These are phyloP conservation scores for Odobenus rosmarus DNA, from an alignment of 2,113 vertebrate species.

Conservation along the genomic window DNA sequence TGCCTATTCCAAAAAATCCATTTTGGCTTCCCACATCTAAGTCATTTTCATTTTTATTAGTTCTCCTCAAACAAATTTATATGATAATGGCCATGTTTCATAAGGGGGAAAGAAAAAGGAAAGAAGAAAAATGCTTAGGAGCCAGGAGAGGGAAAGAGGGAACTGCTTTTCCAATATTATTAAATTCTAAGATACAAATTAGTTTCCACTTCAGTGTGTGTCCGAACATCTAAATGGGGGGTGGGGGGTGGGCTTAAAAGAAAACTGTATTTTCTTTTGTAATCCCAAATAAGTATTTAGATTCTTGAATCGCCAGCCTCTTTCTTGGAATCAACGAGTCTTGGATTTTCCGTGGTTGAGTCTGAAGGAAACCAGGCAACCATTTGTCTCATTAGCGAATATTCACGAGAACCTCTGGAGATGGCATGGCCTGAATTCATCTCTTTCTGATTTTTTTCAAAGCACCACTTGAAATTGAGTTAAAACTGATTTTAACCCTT, in stretches of 20 bases:
- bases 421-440: not conserved
- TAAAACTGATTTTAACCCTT: not conserved
- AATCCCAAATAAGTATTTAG: conserved; percentile 8
- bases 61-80: conserved; percentile 62
- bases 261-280: conserved; percentile 28
- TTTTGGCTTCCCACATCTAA: conserved; percentile 34
- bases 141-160: not conserved
- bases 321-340: not conserved
- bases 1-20: not conserved
- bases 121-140: not conserved
- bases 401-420: not conserved
- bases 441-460: not conserved
- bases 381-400: not conserved
- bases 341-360: not conserved
- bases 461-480: not conserved
- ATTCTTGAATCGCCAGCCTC: not conserved
- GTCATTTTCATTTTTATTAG: conserved; percentile 72
- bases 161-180: not conserved
- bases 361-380: not conserved
- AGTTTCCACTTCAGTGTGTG: not conserved
- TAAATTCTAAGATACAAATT: conserved; percentile 10
- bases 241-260: not conserved
- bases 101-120: not conserved
- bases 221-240: not conserved
- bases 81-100: conserved; percentile 58